phyloP scores from a whole-genome alignment of 2,113 vertebrate genomes.

The Protomyctophum bolini region DNA sequence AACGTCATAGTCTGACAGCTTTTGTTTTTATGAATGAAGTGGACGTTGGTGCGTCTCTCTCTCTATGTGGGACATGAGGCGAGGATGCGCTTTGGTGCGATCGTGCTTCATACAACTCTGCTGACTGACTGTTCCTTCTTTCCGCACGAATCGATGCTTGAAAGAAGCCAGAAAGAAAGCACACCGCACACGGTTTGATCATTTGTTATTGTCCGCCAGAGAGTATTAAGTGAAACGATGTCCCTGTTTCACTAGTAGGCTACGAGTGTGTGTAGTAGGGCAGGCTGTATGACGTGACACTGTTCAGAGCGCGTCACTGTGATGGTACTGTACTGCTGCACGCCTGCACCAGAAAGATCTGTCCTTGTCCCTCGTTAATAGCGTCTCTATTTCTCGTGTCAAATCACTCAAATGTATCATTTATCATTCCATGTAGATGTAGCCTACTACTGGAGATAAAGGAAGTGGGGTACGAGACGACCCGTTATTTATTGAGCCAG shows the following conservation, averaged over 20 bases:
- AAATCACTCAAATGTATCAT: background rate
- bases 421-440: background rate
- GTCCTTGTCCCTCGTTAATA: background rate
- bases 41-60: too few relatives aligned
- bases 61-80: too few relatives aligned
- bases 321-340: background rate
- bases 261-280: background rate
- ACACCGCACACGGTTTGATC: too few relatives aligned
- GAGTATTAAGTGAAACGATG: background rate
- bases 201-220: too few relatives aligned
- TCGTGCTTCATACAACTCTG: too few relatives aligned
- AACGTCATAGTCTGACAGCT: too few relatives aligned
- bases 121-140: too few relatives aligned
- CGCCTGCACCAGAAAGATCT: background rate
- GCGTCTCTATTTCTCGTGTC: conserved; percentile 1
- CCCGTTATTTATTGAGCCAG: conserved; percentile 1
- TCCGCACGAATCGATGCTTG: too few relatives aligned
- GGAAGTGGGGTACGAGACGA: background rate
- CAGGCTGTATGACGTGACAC: background rate
- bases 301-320: background rate
- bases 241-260: background rate
- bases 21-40: too few relatives aligned
- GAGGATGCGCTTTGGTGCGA: too few relatives aligned
- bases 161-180: too few relatives aligned
- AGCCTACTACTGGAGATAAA: too few relatives aligned